Percentiles rank a stretch among this genome's conserved stretches.
These are phyloP conservation scores for Pholis gunnellus DNA, from an alignment of 2,113 vertebrate genomes.

Conservation along the genomic window DNA sequence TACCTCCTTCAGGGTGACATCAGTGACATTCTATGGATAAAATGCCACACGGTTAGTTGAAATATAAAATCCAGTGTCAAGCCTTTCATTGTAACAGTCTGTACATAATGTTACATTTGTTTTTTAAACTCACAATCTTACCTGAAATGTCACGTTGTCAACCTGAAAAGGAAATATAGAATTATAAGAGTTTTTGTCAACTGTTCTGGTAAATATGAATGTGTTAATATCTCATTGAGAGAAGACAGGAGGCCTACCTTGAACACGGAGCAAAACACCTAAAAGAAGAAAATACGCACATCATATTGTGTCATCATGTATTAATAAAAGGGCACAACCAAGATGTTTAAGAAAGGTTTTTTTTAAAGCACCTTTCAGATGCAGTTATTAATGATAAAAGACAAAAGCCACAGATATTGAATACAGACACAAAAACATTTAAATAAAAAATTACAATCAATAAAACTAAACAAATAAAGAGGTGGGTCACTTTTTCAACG, in stretches of 20 bases:
- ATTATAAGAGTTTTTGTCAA: neutral
- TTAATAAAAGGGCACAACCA: neutral
- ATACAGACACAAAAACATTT: no score
- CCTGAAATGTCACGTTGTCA: conserved; percentile 68
- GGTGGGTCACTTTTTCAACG: no score
- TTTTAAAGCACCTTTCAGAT: neutral
- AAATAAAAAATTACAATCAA: neutral
- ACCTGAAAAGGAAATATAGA: conserved; percentile 42
- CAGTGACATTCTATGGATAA: conserved; percentile 52
- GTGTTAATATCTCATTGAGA: neutral
- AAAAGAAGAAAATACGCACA: conserved; percentile 20
- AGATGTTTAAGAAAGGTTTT: neutral
- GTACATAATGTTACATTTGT: no score
- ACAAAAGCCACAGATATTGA: neutral
- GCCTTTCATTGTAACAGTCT: neutral
- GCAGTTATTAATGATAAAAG: neutral
- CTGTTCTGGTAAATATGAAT: neutral
- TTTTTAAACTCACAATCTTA: conserved; percentile 27
- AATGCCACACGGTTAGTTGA: conserved; percentile 1
- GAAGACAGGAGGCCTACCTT: conserved; percentile 45
- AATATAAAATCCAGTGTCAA: neutral
- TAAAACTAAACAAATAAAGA: no score
- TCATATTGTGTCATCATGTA: neutral
- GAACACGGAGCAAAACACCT: conserved; percentile 61
- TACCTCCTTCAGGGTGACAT: conserved; percentile 64